Conservation (phyloP, 2,113 vertebrate genomes). For the Tragelaphus strepsiceros region DNA sequence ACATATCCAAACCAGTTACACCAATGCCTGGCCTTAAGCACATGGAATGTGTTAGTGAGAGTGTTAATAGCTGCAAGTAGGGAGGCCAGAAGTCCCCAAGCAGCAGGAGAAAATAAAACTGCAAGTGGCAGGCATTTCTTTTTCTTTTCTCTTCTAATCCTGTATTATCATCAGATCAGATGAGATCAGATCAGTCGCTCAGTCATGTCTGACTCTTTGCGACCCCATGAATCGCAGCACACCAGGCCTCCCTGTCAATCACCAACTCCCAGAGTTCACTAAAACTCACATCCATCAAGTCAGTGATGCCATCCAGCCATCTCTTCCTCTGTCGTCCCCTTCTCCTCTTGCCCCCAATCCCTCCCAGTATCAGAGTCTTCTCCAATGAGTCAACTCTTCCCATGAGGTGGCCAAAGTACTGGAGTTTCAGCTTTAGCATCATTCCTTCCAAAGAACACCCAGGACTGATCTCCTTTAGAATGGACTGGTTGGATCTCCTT, state of each 20-base stretch:
- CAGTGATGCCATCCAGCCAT: too few relatives aligned
- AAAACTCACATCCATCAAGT: too few relatives aligned
- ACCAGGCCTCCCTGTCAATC: background rate
- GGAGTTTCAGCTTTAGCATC: too few relatives aligned
- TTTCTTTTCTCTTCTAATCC: background rate
- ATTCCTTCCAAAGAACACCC: too few relatives aligned
- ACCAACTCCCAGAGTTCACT: too few relatives aligned
- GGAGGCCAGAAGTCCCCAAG: background rate
- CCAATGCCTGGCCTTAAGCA: background rate
- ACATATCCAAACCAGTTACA: background rate
- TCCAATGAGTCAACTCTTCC: too few relatives aligned
- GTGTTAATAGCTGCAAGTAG: background rate
- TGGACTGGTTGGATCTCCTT: too few relatives aligned
- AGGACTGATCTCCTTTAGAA: too few relatives aligned
- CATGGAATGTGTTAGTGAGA: background rate
- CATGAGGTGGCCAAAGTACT: too few relatives aligned
- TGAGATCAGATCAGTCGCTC: background rate
- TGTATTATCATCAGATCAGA: background rate
- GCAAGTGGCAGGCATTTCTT: background rate
- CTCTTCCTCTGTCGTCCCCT: too few relatives aligned
- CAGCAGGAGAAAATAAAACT: background rate
- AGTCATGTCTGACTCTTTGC: background rate
- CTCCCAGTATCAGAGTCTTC: too few relatives aligned
- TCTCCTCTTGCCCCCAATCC: too few relatives aligned
- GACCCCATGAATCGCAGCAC: background rate